These are phyloP conservation scores for Idaea aversata DNA, from an alignment of 2,888 invertebrate species.

Conservation along the genomic window DNA sequence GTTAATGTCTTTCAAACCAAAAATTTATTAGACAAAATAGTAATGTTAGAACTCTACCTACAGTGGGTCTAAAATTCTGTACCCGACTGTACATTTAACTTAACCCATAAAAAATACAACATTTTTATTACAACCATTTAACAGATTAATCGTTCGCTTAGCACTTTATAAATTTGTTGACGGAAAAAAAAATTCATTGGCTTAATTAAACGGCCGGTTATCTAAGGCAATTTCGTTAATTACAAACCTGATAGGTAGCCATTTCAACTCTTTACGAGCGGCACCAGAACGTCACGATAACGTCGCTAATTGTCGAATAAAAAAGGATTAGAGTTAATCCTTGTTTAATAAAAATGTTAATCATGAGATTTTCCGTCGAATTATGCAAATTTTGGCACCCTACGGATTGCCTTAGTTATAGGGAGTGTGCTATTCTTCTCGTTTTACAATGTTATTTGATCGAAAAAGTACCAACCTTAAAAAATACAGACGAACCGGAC, in stretches of 20 bases:
- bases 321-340: slow-evolving; percentile 77
- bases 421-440: slow-evolving; percentile 12
- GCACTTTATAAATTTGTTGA: slow-evolving; percentile 46
- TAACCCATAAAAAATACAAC: slow-evolving; percentile 10
- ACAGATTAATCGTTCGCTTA: slow-evolving; percentile 40
- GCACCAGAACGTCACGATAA: slow-evolving; percentile 61
- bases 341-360: slow-evolving; percentile 80
- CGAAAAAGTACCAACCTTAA: not conserved
- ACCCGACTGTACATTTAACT: slow-evolving; percentile 9
- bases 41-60: too few relatives aligned
- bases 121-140: slow-evolving; percentile 26
- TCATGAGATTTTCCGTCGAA: slow-evolving; percentile 69
- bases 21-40: too few relatives aligned
- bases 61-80: slow-evolving; percentile 2
- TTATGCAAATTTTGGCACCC: slow-evolving; percentile 66
- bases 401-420: slow-evolving; percentile 30
- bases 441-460: slow-evolving; percentile 5
- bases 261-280: slow-evolving; percentile 78
- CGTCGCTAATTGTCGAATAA: slow-evolving; percentile 79
- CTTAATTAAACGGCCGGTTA: slow-evolving; percentile 58
- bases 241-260: slow-evolving; percentile 65
- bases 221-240: slow-evolving; percentile 71
- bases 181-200: slow-evolving; percentile 42
- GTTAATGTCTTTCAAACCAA: too few relatives aligned
- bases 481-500: not conserved